phyloP scores from a whole-genome alignment of 2,797 vertebrate genomes.

The Poeciliopsis presidionis region DNA sequence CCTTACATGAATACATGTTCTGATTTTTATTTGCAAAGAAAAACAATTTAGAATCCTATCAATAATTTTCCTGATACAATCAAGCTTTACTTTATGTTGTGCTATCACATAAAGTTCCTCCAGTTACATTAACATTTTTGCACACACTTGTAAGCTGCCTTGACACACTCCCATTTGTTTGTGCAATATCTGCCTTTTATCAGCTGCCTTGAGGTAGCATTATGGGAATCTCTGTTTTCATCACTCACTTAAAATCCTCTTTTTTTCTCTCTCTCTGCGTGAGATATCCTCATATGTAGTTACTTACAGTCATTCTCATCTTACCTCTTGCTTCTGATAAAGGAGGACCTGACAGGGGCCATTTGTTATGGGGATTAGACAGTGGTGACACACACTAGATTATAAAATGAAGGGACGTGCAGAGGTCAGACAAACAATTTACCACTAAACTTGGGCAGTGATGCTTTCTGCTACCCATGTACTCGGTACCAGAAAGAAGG shows the following conservation, averaged over 20 bases:
- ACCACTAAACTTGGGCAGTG: conserved; percentile 84
- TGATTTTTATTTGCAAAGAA: not conserved
- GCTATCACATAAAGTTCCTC: not conserved
- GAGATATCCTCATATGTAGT: conserved; percentile 58
- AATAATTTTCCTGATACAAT: not conserved
- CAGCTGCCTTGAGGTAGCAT: conserved; percentile 63
- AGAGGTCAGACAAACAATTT: conserved; percentile 90
- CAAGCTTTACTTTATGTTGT: not conserved
- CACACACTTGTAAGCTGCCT: conserved; percentile 50
- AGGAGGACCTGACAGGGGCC: conserved; percentile 83
- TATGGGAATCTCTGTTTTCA: conserved; percentile 72
- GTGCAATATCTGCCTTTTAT: conserved; percentile 73
- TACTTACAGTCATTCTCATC: conserved; percentile 74
- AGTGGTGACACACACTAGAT: conserved; percentile 82
- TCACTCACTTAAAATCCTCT: conserved; percentile 71
- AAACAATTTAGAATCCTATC: not conserved
- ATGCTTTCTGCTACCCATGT: conserved; percentile 83
- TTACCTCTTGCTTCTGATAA: conserved; percentile 91
- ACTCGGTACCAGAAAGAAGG: conserved; percentile 73
- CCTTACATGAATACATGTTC: not conserved
- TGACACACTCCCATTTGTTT: conserved; percentile 73
- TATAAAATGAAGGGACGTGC: conserved; percentile 83
- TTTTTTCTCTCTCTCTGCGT: conserved; percentile 56
- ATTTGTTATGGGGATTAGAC: conserved; percentile 84
- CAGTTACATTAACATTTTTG: not conserved